These are phyloP conservation scores for Syrista parreyssii DNA, from an alignment of 2,888 invertebrate species.

Conservation along the genomic window DNA sequence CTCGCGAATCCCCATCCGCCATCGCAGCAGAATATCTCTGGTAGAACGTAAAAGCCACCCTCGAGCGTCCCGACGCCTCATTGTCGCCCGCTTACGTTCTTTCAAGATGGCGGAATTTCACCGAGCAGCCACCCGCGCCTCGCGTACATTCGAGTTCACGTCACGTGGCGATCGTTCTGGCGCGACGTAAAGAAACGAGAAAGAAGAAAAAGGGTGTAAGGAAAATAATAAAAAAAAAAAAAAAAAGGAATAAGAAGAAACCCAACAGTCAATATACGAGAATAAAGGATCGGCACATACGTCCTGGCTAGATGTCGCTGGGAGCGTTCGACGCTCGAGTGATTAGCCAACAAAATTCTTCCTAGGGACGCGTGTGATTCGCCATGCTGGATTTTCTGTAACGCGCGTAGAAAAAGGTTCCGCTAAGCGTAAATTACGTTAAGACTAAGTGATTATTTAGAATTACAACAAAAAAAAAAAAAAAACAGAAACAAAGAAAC, in stretches of 20 bases:
- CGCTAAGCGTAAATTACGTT: constrained; percentile 50
- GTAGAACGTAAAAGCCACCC: background rate
- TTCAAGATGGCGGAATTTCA: background rate
- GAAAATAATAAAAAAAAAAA: background rate
- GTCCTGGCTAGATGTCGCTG: background rate
- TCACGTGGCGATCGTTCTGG: background rate
- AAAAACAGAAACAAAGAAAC: constrained; percentile 27
- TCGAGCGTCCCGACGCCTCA: background rate
- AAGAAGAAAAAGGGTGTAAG: background rate
- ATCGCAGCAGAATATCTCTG: background rate
- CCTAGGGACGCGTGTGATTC: constrained; percentile 3
- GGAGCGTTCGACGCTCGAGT: background rate
- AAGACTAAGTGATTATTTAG: constrained; percentile 54
- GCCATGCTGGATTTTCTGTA: background rate
- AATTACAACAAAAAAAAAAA: constrained; percentile 47
- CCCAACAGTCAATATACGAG: background rate
- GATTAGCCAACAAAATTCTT: background rate
- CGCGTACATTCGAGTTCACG: background rate
- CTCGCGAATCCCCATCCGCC: background rate
- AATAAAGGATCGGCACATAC: background rate
- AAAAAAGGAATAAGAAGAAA: background rate
- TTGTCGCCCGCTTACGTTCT: background rate
- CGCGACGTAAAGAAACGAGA: background rate
- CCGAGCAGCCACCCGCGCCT: background rate
- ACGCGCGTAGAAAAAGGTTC: constrained; percentile 43